A percentile compares a stretch with the other conserved stretches of the same genome.
phyloP scores from a whole-genome alignment of 2,113 vertebrate species.

The Hymenochirus boettgeri region DNA sequence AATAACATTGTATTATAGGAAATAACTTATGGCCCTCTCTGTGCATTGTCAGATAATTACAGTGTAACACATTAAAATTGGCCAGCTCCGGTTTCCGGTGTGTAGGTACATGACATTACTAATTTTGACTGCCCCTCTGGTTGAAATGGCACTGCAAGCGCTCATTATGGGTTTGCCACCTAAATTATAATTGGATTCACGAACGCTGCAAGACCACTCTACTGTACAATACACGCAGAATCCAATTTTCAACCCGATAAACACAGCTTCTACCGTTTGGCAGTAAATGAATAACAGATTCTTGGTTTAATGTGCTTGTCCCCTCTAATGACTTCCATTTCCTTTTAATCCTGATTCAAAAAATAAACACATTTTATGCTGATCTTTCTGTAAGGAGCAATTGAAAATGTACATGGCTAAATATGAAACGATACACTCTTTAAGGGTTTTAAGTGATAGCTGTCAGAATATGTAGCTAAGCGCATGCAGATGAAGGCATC shows the following conservation, averaged over 20 bases:
- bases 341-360: neutral
- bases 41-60: too few relatives aligned
- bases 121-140: too few relatives aligned
- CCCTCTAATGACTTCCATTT: slow-evolving; percentile 18
- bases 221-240: slow-evolving; percentile 9
- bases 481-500: too few relatives aligned
- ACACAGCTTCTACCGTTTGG: slow-evolving; percentile 5
- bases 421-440: neutral
- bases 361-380: neutral
- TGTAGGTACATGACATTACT: too few relatives aligned
- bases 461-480: too few relatives aligned
- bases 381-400: neutral
- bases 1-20: too few relatives aligned
- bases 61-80: too few relatives aligned
- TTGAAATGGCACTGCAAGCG: neutral
- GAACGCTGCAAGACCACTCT: slow-evolving; percentile 2
- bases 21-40: too few relatives aligned
- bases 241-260: slow-evolving; percentile 17
- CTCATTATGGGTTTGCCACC: neutral
- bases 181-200: slow-evolving; percentile 20
- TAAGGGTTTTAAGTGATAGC: neutral
- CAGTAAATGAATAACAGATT: slow-evolving; percentile 6
- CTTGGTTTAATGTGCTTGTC: slow-evolving; percentile 13
- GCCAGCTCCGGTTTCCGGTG: too few relatives aligned
- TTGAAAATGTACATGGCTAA: neutral